phyloP scores from a whole-genome alignment of 2,888 invertebrate genomes.

The Melanchra persicariae region DNA sequence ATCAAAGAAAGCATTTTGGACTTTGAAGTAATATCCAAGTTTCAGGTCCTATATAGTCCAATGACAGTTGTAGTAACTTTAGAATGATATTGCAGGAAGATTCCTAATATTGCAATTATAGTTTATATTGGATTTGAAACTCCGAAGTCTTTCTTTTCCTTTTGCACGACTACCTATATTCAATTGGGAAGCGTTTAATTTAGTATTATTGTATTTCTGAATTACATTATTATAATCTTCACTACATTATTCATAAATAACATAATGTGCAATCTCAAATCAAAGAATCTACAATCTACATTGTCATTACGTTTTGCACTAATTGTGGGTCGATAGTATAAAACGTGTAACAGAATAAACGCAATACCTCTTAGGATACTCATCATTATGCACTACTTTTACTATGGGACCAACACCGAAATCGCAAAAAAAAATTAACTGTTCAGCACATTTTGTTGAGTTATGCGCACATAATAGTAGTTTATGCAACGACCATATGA shows the following conservation, averaged over 20 bases:
- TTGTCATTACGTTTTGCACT: no score
- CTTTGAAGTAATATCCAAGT: slow-evolving; percentile 3
- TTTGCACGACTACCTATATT: neutral
- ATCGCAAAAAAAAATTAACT: no score
- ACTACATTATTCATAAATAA: neutral
- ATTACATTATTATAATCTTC: neutral
- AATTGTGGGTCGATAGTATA: no score
- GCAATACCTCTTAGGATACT: no score
- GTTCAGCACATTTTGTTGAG: no score
- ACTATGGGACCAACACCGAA: no score
- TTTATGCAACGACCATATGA: no score
- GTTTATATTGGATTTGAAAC: slow-evolving; percentile 20
- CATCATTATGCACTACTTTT: no score
- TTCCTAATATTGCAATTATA: slow-evolving; percentile 4
- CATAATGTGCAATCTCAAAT: neutral
- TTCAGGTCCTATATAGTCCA: neutral
- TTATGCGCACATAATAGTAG: no score
- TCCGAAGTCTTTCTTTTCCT: neutral
- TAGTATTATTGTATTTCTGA: neutral
- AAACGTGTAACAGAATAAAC: no score
- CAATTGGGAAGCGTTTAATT: neutral
- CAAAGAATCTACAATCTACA: neutral
- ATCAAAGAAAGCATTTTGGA: neutral
- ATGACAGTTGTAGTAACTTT: slow-evolving; percentile 10
- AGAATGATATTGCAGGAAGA: neutral